Evolutionary conservation across 2,888 invertebrate genomes (phyloP).

Genomic region (Diloba caeruleocephala): DNA sequence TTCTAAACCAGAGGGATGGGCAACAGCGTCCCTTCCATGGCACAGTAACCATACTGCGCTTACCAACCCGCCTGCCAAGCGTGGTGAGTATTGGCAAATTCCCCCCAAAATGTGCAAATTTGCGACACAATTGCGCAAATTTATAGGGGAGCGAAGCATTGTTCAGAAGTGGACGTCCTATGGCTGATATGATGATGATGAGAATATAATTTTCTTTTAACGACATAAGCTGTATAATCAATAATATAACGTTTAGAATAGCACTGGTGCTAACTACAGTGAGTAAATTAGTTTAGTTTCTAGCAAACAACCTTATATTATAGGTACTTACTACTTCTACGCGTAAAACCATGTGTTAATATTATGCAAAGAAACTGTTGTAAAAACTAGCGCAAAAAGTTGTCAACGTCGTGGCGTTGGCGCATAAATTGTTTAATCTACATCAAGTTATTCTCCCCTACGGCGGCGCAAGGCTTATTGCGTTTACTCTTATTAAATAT

Average conservation of each 20-base stretch:
- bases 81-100: no score
- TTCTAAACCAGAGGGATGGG: no score
- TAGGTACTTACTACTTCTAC: slow-evolving; percentile 21
- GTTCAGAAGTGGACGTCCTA: no score
- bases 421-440: slow-evolving; percentile 56
- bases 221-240: slow-evolving; percentile 36
- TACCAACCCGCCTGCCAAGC: no score
- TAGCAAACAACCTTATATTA: slow-evolving; percentile 26
- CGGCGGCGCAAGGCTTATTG: slow-evolving; percentile 38
- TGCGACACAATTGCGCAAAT: no score
- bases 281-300: slow-evolving; percentile 34
- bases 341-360: slow-evolving; percentile 20
- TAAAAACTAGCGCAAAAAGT: slow-evolving; percentile 49
- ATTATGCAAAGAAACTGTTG: slow-evolving; percentile 40
- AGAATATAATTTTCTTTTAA: slow-evolving; percentile 32
- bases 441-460: slow-evolving; percentile 51
- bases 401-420: slow-evolving; percentile 47
- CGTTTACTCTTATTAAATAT: slow-evolving; percentile 45
- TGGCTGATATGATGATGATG: no score
- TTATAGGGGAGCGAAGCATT: no score
- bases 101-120: no score
- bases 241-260: slow-evolving; percentile 29
- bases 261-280: slow-evolving; percentile 9
- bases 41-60: no score
- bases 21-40: no score